Evolutionary conservation across 2,113 vertebrate genomes (phyloP), one percentile per base, ranked within the genome.

Genomic region (Muntiacus reevesi): DNA sequence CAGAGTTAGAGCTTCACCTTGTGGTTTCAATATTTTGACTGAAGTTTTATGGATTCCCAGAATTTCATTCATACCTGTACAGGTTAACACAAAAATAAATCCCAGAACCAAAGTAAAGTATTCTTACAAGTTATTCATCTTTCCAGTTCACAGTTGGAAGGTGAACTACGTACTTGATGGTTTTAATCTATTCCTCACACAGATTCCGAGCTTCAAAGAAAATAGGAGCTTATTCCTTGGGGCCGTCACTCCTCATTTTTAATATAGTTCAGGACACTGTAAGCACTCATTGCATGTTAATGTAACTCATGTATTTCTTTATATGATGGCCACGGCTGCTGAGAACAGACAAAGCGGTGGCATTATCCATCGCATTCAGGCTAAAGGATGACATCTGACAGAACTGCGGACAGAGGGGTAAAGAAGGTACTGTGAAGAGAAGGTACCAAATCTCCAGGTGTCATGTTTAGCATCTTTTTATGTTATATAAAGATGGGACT

Each of bases 291-390:
- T 94, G 83, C 62, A 82, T 74, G 36, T 96, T 97, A 96, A 98
- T 97, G 94, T 89, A 97, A 97, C 97, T 96, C 78, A 81, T 93
- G 76, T 83, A 67, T 93, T 98, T 83, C 97, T 96, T 98, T 95
- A 97, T 57, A 91, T 36, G 91, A 91, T 89, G 91, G 96, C 62
- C 96, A 78, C 94, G 97, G 96, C 96, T 98, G 97, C 91, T 52
- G 91, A 82, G 83, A 64, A 10, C 2, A 96, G 93, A 95, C 5
- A 8, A 88, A 92, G 78, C 81, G 3, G 88, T 86, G 45, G 78
- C 83, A n/a, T 47, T 60, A 88, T 60, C 85, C 98, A 97, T 97
- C 96, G 95, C 78, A 94, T 74, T 86, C 57, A 86, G 93, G 92
- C 88, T 16, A 71, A 67, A 87, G 86, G 64, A 50, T 33, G 82